Percentiles rank a stretch among this genome's conserved stretches.
Evolutionary conservation across 2,797 vertebrate species (phyloP).

Genomic region (Arnoldichthys spilopterus): DNA sequence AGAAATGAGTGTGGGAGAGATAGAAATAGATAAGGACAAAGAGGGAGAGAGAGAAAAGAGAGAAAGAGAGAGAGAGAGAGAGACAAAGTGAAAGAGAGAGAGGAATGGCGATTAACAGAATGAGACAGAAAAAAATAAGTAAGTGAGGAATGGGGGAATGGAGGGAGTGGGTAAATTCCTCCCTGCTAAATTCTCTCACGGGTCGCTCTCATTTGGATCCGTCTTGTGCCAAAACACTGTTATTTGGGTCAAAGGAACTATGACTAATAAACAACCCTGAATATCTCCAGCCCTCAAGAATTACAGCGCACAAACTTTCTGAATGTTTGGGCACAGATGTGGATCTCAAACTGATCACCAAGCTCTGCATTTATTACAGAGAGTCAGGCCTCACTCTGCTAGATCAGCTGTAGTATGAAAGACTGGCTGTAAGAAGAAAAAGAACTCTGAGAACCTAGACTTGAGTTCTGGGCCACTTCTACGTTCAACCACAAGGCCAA

Average conservation of each 20-base stretch:
- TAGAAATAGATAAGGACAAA: too few relatives aligned
- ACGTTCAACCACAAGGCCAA: too few relatives aligned
- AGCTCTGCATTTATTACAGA: neutral
- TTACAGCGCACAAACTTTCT: neutral
- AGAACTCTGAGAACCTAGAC: too few relatives aligned
- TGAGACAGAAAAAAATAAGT: neutral
- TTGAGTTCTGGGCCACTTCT: too few relatives aligned
- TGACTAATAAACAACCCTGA: conserved; percentile 22
- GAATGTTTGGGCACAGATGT: neutral
- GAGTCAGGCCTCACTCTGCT: neutral
- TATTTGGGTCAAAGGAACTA: conserved; percentile 34
- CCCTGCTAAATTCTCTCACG: conserved; percentile 8
- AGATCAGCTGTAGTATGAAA: too few relatives aligned
- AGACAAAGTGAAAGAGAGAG: neutral
- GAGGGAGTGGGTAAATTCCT: conserved; percentile 4
- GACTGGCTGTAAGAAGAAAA: too few relatives aligned
- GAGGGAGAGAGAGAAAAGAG: neutral
- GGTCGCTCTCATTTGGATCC: conserved; percentile 7
- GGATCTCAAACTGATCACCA: neutral
- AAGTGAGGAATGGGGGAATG: neutral
- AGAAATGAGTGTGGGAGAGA: neutral
- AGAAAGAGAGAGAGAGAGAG: neutral
- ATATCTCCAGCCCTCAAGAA: conserved; percentile 1
- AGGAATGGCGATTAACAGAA: conserved; percentile 7
- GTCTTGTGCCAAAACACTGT: conserved; percentile 26